Base-by-base conservation (phyloP, 2,113 vertebrate species). In the Xenotilapia caudafasciata region DNA sequence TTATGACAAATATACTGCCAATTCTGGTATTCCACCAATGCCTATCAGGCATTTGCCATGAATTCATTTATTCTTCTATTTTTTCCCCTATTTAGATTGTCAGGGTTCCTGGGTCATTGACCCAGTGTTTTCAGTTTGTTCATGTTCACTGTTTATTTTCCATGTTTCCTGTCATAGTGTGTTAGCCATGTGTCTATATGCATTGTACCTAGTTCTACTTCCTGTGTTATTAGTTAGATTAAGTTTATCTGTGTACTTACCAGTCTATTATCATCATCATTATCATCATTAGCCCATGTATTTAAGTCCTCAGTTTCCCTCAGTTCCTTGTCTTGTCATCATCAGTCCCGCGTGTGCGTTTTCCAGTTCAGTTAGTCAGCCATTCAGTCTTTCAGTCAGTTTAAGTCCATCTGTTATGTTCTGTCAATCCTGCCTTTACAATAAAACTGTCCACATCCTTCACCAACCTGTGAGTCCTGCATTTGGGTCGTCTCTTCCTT, bases 291-390 rank as follows among this genome's bases (percentile, higher is more conserved):
- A 62, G 58, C 31, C 31, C 17, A 35, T 35, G 58, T 62, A 35
- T 62, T 62, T 62, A 62, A 60, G 58, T 62, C 0, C 58, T 62
- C 28, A 7, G 58, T 3, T 62, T 62, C 28, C 58, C 28, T 35
- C 6, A 35, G 58, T 62, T 33, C 15, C 58, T 10, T 60, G 1
- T 60, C 28, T 62, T 11, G 58, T 7, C 31, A 11, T n/a, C 58
- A 35, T 62, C 31, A 1, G 58, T 35, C 58, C 58, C 0, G 0
- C 6, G 0, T 62, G 31, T 62, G 58, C 6, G 2, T 35, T 62
- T 62, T 62, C 58, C 58, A 62, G 17, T 62, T 19, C 31, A 33
- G 15, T 62, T 0, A 35, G 58, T 3, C 58, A 62, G 58, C 9
- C 1, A 35, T 62, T 33, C 15, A 62, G 58, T 33, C 58, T 62